phyloP scores from a whole-genome alignment of 2,888 invertebrate genomes.

The Drosophila pullipes region DNA sequence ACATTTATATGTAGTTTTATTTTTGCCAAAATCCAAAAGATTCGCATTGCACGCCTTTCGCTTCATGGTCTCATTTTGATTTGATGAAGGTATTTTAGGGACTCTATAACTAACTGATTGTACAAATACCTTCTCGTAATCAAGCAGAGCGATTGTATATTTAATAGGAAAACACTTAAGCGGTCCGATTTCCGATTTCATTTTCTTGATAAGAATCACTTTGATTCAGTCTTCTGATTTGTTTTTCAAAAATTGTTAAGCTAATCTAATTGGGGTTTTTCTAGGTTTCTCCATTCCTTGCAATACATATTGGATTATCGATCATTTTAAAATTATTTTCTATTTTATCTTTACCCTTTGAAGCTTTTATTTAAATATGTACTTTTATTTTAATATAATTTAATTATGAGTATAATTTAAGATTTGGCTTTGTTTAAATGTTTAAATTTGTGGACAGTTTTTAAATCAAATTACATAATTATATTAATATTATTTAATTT shows the following conservation, averaged over 20 bases:
- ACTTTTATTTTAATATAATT: neutral
- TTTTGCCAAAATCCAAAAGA: neutral
- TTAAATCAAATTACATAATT: neutral
- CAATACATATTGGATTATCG: neutral
- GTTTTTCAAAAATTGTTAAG: no score
- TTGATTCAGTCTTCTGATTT: no score
- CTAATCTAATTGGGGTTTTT: neutral
- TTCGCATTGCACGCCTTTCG: neutral
- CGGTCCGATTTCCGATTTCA: neutral
- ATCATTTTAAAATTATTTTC: accelerated
- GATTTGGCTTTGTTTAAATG: neutral
- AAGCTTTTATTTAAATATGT: neutral
- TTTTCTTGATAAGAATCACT: neutral
- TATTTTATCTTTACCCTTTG: neutral
- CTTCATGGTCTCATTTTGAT: neutral
- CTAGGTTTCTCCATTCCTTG: neutral
- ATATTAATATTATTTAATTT: neutral
- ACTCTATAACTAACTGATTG: neutral
- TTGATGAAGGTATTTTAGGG: neutral
- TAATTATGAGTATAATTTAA: neutral
- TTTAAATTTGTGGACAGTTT: no score
- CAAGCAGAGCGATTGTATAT: neutral
- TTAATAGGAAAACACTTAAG: neutral
- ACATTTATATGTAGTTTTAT: constrained; percentile 15
- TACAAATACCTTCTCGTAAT: neutral